Evolutionary conservation across 2,888 invertebrate genomes (phyloP).

Genomic region (Brenthis ino): DNA sequence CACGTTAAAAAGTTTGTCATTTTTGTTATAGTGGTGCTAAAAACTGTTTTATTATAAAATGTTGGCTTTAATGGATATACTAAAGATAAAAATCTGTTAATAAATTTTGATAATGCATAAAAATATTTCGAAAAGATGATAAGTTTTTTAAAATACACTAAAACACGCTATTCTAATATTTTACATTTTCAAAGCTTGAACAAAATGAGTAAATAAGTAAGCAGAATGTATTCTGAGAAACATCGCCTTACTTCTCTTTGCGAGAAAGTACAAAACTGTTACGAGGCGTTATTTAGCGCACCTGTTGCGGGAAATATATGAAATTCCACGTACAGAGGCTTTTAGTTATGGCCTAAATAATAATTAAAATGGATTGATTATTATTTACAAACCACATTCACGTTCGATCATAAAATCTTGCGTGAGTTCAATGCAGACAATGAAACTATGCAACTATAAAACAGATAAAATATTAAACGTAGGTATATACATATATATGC

Average conservation of each 20-base stretch:
- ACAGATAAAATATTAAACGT: no score
- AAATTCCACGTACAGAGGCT: slow-evolving; percentile 5
- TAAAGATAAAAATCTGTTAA: not conserved
- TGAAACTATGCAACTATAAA: no score
- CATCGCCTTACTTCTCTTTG: slow-evolving; percentile 11
- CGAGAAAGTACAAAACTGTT: slow-evolving; percentile 25
- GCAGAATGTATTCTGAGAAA: no score
- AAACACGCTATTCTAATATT: not conserved
- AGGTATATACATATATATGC: no score
- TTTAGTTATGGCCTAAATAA: not conserved
- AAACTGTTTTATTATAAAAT: not conserved
- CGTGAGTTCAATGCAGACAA: not conserved
- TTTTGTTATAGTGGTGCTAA: not conserved
- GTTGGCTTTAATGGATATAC: not conserved
- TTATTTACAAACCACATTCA: not conserved
- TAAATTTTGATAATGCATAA: not conserved
- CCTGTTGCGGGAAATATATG: slow-evolving; percentile 17
- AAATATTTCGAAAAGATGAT: no score
- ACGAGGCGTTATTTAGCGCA: slow-evolving; percentile 21
- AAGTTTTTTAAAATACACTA: not conserved
- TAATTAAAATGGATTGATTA: no score
- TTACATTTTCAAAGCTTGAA: no score
- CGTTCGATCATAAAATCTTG: not conserved
- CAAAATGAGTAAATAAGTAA: no score
- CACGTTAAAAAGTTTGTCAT: no score